Base-by-base conservation (phyloP, 2,888 invertebrate genomes). In the Eulithis prunata region DNA sequence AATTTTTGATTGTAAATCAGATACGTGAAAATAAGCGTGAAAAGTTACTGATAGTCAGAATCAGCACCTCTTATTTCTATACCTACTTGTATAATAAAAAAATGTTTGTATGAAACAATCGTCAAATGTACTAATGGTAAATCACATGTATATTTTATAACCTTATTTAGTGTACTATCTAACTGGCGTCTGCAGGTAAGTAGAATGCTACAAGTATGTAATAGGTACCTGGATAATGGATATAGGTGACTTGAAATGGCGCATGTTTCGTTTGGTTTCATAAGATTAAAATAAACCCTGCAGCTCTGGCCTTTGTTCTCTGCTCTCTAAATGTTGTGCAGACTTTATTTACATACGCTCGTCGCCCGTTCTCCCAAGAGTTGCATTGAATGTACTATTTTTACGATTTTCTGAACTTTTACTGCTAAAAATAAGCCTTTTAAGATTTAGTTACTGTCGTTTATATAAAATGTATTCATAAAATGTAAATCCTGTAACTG, bases 1-100 rank as follows among this genome's bases (percentile, higher is more conserved):
- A 28, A 45, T 45, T 60, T 41, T 51, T 49, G 59, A 57, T 57
- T 56, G 61, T 56, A 57, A 58, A 65, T 69, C 59, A 45, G 36
- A 61, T 57, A 43, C 28, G 58, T 47, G 49, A 64, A 60, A 51
- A 45, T 28, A 61, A 56, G 32, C 28, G 58, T 47, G 49, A 64
- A 60, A 51, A 60, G 21, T 32, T 38, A 2, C 43, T 13, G 21
- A 46, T 4, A 21, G 21, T 49, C 21, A 21, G 21, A 21, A 41
- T 41, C 10, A 41, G 8, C 2, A 41, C 8, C 41, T 41, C 41
- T 3, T 41, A 41, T 11, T 10, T 41, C 41, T 41, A 8, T 10
- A 8, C 8, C 41, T 10, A 8, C 8, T 8, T 10, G 10, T 41
- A 6, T 32, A 32, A 3, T 32, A 32, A 32, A 32, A 32, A 32